Percentiles rank a stretch among this genome's conserved stretches.
phyloP scores from a whole-genome alignment of 2,797 vertebrate species.

The Salarias fasciatus region DNA sequence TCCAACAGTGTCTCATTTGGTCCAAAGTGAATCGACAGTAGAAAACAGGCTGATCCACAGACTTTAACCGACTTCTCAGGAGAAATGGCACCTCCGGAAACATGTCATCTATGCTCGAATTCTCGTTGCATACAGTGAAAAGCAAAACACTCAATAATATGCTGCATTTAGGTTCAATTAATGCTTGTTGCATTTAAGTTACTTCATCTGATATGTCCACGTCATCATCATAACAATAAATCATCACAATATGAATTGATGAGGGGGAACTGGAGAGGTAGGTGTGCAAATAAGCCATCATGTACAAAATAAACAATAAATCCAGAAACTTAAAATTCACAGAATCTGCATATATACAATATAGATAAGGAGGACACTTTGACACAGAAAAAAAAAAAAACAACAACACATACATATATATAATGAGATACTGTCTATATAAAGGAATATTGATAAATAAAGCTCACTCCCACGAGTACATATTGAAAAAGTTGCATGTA shows the following conservation, averaged over 20 bases:
- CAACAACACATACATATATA: constrained; percentile 78
- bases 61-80: constrained; percentile 27
- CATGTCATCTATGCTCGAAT: constrained; percentile 33
- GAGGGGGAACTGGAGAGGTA: constrained; percentile 71
- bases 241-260: constrained; percentile 57
- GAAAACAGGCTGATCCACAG: constrained; percentile 32
- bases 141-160: constrained; percentile 29
- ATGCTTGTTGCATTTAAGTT: constrained; percentile 44
- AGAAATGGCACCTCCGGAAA: constrained; percentile 46
- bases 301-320: constrained; percentile 72
- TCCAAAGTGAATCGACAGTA: constrained; percentile 47
- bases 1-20: constrained; percentile 55
- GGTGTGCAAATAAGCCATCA: constrained; percentile 85
- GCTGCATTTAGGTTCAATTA: constrained; percentile 42
- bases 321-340: constrained; percentile 68
- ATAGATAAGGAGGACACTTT: constrained; percentile 75
- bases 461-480: constrained; percentile 72
- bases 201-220: constrained; percentile 66
- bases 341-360: constrained; percentile 80
- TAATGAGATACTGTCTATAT: constrained; percentile 62
- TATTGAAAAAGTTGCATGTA: constrained; percentile 63
- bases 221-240: constrained; percentile 52
- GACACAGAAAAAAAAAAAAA: constrained; percentile 73
- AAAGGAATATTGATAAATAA: constrained; percentile 79
- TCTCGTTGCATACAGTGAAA: constrained; percentile 50